Conservation (phyloP, 1,140 invertebrate genomes). For the Leptinotarsa texana region DNA sequence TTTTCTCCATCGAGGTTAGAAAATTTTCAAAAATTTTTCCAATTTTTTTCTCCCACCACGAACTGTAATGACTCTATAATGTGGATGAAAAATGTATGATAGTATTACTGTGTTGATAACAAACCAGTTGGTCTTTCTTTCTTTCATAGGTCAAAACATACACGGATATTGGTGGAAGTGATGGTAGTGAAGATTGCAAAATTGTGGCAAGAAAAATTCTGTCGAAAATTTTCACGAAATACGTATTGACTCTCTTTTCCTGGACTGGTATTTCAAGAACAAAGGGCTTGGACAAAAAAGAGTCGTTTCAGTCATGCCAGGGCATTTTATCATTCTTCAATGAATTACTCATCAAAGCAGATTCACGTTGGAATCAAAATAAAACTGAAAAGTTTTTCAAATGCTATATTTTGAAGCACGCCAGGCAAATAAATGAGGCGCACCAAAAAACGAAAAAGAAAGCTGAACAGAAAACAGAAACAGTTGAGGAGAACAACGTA, state of each 20-base stretch:
- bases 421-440: neutral
- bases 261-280: constrained; percentile 12
- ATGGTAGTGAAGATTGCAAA: constrained; percentile 10
- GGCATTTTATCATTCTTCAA: neutral
- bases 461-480: neutral
- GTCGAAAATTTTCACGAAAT: constrained; percentile 2
- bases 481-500: too few relatives aligned
- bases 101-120: too few relatives aligned
- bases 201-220: neutral
- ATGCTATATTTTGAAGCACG: neutral
- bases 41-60: too few relatives aligned
- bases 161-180: neutral
- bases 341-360: neutral
- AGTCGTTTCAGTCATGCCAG: neutral
- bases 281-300: neutral
- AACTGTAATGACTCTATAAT: too few relatives aligned
- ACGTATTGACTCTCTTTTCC: neutral
- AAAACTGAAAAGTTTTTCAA: constrained; percentile 4
- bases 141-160: constrained; percentile 3
- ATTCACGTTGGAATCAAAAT: neutral
- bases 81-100: too few relatives aligned
- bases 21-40: too few relatives aligned
- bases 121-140: neutral
- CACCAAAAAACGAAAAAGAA: neutral
- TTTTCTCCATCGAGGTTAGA: too few relatives aligned